phyloP scores from a whole-genome alignment of 2,113 vertebrate genomes.

The Lanius ludovicianus region DNA sequence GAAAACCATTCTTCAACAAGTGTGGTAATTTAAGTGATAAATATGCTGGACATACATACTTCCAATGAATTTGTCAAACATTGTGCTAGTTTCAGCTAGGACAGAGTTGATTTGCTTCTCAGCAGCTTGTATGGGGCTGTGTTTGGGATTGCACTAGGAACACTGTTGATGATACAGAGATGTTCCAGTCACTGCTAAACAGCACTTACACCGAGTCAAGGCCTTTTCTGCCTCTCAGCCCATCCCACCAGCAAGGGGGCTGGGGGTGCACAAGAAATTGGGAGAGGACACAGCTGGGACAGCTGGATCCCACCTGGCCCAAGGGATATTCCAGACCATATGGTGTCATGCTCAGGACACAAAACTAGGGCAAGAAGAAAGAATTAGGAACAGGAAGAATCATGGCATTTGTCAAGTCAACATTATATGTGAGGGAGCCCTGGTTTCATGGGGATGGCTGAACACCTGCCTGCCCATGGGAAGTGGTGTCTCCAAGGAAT shows the following conservation, averaged over 20 bases:
- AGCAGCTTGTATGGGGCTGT: neutral
- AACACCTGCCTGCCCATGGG: neutral
- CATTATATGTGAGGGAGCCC: neutral
- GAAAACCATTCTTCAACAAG: neutral
- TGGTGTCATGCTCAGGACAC: neutral
- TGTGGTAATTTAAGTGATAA: neutral
- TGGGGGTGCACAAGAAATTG: neutral
- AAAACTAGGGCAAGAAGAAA: neutral
- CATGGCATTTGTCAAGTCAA: neutral
- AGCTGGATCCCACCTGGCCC: neutral
- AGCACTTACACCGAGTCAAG: accelerated
- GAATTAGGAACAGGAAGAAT: neutral
- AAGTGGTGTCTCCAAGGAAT: neutral
- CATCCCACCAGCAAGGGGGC: neutral
- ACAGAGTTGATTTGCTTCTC: neutral
- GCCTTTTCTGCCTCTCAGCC: neutral
- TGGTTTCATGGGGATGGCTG: neutral
- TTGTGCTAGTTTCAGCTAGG: neutral
- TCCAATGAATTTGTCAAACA: neutral
- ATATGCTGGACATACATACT: neutral
- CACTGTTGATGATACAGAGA: neutral
- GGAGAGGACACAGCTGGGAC: neutral
- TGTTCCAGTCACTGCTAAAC: neutral
- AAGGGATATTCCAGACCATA: neutral
- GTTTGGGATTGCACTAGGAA: neutral